A percentile compares a stretch with the other conserved stretches of the same genome.
These are phyloP conservation scores for Abrostola triplasia DNA, from an alignment of 2,888 invertebrate species.

Conservation along the genomic window DNA sequence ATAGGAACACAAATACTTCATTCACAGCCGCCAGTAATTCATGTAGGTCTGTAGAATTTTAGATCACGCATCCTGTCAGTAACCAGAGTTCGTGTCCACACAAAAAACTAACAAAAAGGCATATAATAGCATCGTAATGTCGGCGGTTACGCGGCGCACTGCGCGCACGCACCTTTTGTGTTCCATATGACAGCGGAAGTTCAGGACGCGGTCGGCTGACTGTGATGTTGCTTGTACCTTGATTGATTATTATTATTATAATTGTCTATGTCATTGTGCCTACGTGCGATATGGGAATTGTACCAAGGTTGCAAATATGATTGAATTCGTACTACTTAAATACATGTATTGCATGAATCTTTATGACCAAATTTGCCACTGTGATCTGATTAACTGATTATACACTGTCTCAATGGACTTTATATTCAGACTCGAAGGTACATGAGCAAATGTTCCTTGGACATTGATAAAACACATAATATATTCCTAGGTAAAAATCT, in stretches of 20 bases:
- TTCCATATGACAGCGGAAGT: slow-evolving; percentile 67
- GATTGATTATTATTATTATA: slow-evolving; percentile 55
- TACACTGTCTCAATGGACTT: no score
- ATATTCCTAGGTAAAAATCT: no score
- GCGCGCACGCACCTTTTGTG: slow-evolving; percentile 67
- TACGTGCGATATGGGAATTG: slow-evolving; percentile 19
- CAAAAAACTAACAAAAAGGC: slow-evolving; percentile 78
- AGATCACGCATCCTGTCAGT: slow-evolving; percentile 67
- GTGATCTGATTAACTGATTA: no score
- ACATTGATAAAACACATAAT: no score
- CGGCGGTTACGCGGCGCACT: slow-evolving; percentile 71
- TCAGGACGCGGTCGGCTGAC: slow-evolving; percentile 57
- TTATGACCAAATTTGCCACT: no score
- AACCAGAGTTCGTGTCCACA: slow-evolving; percentile 66
- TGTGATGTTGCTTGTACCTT: slow-evolving; percentile 42
- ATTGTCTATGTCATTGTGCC: slow-evolving; percentile 40
- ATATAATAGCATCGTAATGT: slow-evolving; percentile 80
- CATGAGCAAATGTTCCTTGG: no score
- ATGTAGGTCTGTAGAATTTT: slow-evolving; percentile 61
- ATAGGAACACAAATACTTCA: slow-evolving; percentile 23
- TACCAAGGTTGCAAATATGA: slow-evolving; percentile 1
- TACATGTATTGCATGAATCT: not conserved
- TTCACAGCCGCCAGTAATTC: slow-evolving; percentile 44
- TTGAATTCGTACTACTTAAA: not conserved
- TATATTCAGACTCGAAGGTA: no score